A percentile compares a stretch with the other conserved stretches of the same genome.
phyloP scores from a whole-genome alignment of 2,797 vertebrate species.

The Acrossocheilus fasciatus region DNA sequence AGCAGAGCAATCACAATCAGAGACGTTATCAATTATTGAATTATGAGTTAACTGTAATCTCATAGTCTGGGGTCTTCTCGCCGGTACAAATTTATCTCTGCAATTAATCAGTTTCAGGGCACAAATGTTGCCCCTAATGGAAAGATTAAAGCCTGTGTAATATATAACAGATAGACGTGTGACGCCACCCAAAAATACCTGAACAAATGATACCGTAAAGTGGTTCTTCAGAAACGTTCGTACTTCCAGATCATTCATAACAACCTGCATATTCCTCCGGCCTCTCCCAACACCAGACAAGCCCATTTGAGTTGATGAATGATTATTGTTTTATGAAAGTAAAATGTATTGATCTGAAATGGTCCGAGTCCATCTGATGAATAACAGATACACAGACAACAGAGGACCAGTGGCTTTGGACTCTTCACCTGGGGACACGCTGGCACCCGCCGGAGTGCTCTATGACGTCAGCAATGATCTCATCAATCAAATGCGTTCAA shows the following conservation, averaged over 20 bases:
- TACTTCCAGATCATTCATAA: conserved; percentile 37
- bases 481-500: background rate
- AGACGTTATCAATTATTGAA: conserved; percentile 58
- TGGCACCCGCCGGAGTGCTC: conserved; percentile 27
- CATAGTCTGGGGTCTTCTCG: conserved; percentile 43
- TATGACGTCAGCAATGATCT: conserved; percentile 38
- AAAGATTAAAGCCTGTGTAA: conserved; percentile 39
- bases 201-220: conserved; percentile 49
- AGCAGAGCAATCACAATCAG: conserved; percentile 55
- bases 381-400: conserved; percentile 60
- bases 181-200: conserved; percentile 45
- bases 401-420: conserved; percentile 21
- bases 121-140: conserved; percentile 52
- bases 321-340: conserved; percentile 76
- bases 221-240: conserved; percentile 4
- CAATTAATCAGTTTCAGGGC: conserved; percentile 58
- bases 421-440: conserved; percentile 49
- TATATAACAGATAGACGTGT: conserved; percentile 48
- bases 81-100: conserved; percentile 39
- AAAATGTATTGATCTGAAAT: conserved; percentile 77
- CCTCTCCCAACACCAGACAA: conserved; percentile 54
- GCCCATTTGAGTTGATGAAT: conserved; percentile 75
- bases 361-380: conserved; percentile 69
- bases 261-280: conserved; percentile 25
- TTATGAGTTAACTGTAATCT: conserved; percentile 54